Conservation (phyloP, 2,888 invertebrate genomes). For the Himalopsyche anomala region DNA sequence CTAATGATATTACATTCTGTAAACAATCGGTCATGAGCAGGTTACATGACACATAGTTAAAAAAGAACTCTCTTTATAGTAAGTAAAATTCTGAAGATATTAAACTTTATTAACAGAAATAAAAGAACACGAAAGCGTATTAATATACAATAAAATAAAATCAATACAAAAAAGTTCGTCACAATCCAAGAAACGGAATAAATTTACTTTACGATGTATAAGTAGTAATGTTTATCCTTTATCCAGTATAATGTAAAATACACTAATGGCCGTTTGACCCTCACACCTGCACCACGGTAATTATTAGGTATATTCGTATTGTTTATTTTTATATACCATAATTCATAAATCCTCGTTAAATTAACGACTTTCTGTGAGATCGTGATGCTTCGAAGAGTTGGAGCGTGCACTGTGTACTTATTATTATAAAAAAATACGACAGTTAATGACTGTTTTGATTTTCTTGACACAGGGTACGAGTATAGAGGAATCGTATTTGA, state of each 20-base stretch:
- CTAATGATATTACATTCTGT: no score
- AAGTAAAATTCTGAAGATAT: no score
- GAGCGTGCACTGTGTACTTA: background rate
- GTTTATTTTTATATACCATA: slow-evolving; percentile 28
- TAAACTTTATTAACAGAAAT: no score
- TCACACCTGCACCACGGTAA: slow-evolving; percentile 5
- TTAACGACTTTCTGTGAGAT: slow-evolving; percentile 16
- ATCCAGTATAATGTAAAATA: background rate
- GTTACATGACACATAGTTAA: no score
- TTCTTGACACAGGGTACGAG: slow-evolving; percentile 20
- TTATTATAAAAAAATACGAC: background rate
- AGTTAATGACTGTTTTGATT: slow-evolving; percentile 11
- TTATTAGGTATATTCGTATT: slow-evolving; percentile 1
- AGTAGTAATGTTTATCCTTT: no score
- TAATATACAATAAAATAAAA: no score
- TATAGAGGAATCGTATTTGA: slow-evolving; percentile 1
- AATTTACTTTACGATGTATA: no score
- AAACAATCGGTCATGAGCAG: no score
- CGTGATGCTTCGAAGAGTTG: slow-evolving; percentile 24
- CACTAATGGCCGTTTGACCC: slow-evolving; percentile 8
- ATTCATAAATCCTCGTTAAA: slow-evolving; percentile 28
- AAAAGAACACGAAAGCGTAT: no score
- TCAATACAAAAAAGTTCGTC: no score
- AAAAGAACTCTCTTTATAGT: no score
- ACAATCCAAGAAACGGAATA: no score